Conservation (phyloP, 92 coral and sea anemone species). For the Blastomussa wellsi region DNA sequence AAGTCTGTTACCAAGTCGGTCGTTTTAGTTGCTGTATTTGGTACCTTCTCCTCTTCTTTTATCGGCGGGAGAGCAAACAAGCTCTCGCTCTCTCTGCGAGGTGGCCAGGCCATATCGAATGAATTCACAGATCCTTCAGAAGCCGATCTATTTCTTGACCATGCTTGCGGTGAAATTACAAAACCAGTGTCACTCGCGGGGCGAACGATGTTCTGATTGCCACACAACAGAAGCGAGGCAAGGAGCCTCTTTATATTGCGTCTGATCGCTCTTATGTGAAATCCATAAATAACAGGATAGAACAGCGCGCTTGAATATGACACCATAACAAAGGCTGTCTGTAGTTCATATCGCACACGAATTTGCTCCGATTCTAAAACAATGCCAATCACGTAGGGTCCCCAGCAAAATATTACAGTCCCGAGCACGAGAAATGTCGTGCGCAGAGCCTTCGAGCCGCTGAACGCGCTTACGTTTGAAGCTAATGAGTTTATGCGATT, state of each 20-base stretch:
- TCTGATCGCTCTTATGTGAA: constrained; percentile 83
- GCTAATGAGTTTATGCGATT: constrained; percentile 55
- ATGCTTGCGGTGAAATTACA: constrained; percentile 63
- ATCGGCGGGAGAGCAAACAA: constrained; percentile 74
- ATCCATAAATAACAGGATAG: constrained; percentile 91
- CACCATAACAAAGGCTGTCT: constrained; percentile 64
- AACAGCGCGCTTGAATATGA: constrained; percentile 58
- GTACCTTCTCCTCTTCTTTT: constrained; percentile 71
- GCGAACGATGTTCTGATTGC: constrained; percentile 57
- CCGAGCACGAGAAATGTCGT: constrained; percentile 86
- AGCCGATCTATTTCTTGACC: constrained; percentile 78
- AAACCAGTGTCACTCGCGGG: constrained; percentile 74
- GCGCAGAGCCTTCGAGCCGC: constrained; percentile 84
- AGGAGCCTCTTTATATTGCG: constrained; percentile 63
- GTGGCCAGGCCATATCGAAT: constrained; percentile 58
- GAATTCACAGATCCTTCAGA: constrained; percentile 87
- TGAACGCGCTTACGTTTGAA: constrained; percentile 63
- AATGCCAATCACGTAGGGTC: constrained; percentile 71
- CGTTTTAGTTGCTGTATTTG: constrained; percentile 38
- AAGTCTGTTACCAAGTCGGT: constrained; percentile 81
- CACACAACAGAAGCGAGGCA: constrained; percentile 39
- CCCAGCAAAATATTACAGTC: constrained; percentile 77
- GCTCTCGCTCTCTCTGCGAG: constrained; percentile 68
- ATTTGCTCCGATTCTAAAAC: constrained; percentile 75
- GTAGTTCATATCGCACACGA: constrained; percentile 56